Evolutionary conservation across 2,888 invertebrate species (phyloP).

Genomic region (Drosophila meridionalis): DNA sequence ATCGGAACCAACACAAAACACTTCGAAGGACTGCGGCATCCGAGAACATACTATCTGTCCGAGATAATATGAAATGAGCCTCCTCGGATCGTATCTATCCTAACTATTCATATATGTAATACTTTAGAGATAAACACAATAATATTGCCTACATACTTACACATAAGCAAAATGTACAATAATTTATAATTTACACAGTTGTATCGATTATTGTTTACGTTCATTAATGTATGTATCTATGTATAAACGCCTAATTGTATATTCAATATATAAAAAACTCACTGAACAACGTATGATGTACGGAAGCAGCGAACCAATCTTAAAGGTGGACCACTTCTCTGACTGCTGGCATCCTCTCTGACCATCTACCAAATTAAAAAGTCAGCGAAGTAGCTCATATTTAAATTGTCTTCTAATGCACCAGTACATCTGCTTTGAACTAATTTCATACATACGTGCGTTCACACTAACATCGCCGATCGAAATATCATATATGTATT

Average conservation of each 20-base stretch:
- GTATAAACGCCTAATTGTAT: constrained; percentile 1
- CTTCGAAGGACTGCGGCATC: not conserved
- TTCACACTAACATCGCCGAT: not conserved
- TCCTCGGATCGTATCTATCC: constrained; percentile 10
- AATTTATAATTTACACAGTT: constrained; percentile 38
- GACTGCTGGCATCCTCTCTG: constrained; percentile 63
- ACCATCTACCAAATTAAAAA: constrained; percentile 35
- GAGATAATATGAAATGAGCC: not conserved
- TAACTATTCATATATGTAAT: constrained; percentile 24
- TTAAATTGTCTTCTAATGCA: constrained; percentile 1
- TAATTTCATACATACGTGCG: not conserved
- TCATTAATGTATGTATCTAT: constrained; percentile 21
- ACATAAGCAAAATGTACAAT: constrained; percentile 48
- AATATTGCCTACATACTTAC: constrained; percentile 25
- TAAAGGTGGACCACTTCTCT: constrained; percentile 18
- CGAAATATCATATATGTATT: not conserved
- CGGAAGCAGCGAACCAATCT: constrained; percentile 9
- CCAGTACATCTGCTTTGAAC: not conserved
- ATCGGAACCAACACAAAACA: constrained; percentile 3
- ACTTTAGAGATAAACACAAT: constrained; percentile 35
- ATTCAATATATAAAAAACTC: constrained; percentile 16
- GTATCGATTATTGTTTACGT: constrained; percentile 13
- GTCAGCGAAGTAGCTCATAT: constrained; percentile 25
- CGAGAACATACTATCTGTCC: not conserved
- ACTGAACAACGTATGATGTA: constrained; percentile 13